Conservation (phyloP, 2,888 invertebrate species). For the Aporophyla lueneburgensis region DNA sequence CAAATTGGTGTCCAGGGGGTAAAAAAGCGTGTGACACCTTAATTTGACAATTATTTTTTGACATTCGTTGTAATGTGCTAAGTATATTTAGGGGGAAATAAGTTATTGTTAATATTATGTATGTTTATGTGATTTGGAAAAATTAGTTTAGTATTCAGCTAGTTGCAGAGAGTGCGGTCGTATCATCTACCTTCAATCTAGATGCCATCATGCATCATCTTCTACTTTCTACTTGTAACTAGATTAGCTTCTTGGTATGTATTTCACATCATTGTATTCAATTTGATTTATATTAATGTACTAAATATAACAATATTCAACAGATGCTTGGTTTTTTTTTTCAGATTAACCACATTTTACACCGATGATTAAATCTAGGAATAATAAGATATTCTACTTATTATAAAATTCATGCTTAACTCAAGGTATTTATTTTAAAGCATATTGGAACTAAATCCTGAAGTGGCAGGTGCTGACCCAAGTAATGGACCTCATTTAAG, state of each 20-base stretch:
- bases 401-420: constrained; percentile 14
- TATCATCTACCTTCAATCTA: background rate
- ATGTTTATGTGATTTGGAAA: constrained; percentile 35
- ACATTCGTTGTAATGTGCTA: constrained; percentile 50
- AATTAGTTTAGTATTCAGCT: constrained; percentile 33
- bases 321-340: constrained; percentile 6
- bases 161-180: constrained; percentile 1
- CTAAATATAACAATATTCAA: no score
- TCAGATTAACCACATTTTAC: constrained; percentile 15
- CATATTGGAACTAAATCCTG: background rate
- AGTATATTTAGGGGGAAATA: constrained; percentile 15
- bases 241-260: constrained; percentile 33
- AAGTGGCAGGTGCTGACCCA: background rate
- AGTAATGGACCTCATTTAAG: constrained; percentile 15
- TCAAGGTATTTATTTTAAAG: background rate
- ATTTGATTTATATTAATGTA: background rate
- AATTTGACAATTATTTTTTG: no score
- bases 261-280: background rate
- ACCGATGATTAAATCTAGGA: constrained; percentile 30
- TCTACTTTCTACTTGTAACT: background rate
- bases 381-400: background rate
- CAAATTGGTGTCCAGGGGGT: no score
- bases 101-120: constrained; percentile 37
- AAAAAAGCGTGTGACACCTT: no score
- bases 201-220: constrained; percentile 20